phyloP scores from a whole-genome alignment of 1,140 invertebrate species.

The Brachionus rotundiformis region DNA sequence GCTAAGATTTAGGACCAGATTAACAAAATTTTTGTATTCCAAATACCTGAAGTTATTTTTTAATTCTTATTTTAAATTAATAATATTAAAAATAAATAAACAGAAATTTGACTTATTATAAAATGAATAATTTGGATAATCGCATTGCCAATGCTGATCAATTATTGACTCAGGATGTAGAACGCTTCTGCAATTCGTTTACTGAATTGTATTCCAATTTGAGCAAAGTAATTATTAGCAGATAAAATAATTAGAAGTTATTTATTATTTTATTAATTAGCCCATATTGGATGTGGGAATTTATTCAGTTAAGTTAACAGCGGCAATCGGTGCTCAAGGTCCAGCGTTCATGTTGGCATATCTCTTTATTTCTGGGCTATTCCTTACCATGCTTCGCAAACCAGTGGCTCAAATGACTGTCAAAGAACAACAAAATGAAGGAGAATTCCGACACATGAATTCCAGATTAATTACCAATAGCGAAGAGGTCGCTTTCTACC shows the following conservation, averaged over 20 bases:
- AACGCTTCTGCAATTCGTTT: constrained; percentile 92
- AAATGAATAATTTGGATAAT: constrained; percentile 91
- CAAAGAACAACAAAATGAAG: constrained; percentile 90
- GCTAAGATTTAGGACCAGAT: constrained; percentile 81
- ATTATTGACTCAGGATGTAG: constrained; percentile 89
- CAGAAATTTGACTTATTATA: constrained; percentile 92
- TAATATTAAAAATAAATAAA: constrained; percentile 56
- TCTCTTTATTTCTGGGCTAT: constrained; percentile 76
- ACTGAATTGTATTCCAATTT: constrained; percentile 94
- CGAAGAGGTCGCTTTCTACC: constrained; percentile 96
- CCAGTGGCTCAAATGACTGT: constrained; percentile 86
- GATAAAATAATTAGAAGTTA: background rate
- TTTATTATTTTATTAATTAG: constrained; percentile 56
- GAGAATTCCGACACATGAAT: constrained; percentile 94
- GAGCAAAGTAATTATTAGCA: constrained; percentile 82
- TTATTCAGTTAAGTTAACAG: constrained; percentile 85
- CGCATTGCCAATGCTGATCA: constrained; percentile 94
- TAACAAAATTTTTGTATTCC: constrained; percentile 81
- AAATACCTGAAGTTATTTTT: constrained; percentile 83
- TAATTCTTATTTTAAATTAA: background rate
- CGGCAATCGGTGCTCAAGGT: constrained; percentile 79
- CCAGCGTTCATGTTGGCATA: constrained; percentile 82
- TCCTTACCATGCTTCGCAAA: constrained; percentile 70
- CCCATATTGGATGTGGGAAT: constrained; percentile 89
- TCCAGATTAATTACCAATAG: constrained; percentile 92